These are phyloP conservation scores for Margarornis squamiger DNA, from an alignment of 2,797 vertebrate species.

Conservation along the genomic window DNA sequence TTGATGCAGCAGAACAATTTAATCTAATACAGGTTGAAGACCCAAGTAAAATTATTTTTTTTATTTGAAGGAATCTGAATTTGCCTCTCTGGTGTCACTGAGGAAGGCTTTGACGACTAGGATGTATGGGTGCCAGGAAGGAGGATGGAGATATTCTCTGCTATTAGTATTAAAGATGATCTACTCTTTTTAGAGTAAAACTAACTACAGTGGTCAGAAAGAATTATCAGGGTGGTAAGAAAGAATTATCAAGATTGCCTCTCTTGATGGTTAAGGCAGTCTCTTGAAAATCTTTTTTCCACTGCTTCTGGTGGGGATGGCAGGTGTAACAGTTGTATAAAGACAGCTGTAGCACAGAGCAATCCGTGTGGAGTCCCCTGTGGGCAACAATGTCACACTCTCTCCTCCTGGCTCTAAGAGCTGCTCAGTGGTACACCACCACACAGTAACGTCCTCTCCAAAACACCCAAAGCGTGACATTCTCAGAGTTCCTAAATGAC, in stretches of 20 bases:
- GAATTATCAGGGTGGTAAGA: neutral
- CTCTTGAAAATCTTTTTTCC: neutral
- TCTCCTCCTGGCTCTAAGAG: neutral
- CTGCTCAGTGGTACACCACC: neutral
- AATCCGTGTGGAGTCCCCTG: neutral
- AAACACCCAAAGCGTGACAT: neutral
- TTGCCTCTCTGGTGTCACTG: neutral
- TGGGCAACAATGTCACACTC: fast-evolving
- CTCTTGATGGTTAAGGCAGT: neutral
- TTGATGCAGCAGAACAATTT: neutral
- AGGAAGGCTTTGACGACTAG: neutral
- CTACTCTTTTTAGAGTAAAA: neutral
- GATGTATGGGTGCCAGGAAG: neutral
- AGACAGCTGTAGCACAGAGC: neutral
- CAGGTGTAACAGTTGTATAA: neutral
- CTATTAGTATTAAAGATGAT: neutral
- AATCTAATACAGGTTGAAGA: neutral
- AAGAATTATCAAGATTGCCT: neutral
- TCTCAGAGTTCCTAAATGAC: neutral
- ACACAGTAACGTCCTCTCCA: neutral
- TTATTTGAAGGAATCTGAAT: neutral
- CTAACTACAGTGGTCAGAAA: neutral
- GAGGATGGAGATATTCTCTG: neutral
- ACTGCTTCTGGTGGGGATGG: neutral
- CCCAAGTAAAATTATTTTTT: neutral